Evolutionary conservation across 2,797 vertebrate species (phyloP).

Genomic region (Sebastes trivittatus): DNA sequence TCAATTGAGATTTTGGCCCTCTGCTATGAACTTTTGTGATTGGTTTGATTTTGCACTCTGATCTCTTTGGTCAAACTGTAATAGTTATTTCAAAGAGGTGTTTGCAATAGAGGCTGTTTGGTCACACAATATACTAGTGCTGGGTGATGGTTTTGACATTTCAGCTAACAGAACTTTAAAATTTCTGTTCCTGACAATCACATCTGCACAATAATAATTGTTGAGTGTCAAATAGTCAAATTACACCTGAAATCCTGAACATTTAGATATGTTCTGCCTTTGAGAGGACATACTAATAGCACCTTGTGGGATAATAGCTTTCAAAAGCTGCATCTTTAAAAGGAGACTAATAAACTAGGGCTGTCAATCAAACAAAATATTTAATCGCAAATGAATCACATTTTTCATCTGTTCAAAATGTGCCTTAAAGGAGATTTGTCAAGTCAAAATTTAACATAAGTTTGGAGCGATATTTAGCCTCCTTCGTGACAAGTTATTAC

Average conservation of each 20-base stretch:
- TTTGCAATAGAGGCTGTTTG: background rate
- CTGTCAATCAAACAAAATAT: too few species aligned
- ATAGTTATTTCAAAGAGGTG: background rate
- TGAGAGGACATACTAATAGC: background rate
- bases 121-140: background rate
- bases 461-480: too few species aligned
- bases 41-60: background rate
- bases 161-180: background rate
- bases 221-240: background rate
- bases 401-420: too few species aligned
- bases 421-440: too few species aligned
- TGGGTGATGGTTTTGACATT: background rate
- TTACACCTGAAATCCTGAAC: conserved; percentile 14
- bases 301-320: background rate
- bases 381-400: too few species aligned
- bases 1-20: conserved; percentile 17
- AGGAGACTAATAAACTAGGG: conserved; percentile 12
- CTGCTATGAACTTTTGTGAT: background rate
- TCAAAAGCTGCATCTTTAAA: conserved; percentile 22
- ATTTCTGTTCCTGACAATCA: background rate
- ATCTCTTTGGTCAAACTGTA: background rate
- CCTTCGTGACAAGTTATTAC: too few species aligned
- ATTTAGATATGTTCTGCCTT: background rate
- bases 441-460: too few species aligned
- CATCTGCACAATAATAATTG: background rate